A percentile compares a stretch with the other conserved stretches of the same genome.
Conservation (phyloP, 2,797 vertebrate species). For the Iguana delicatissima region DNA sequence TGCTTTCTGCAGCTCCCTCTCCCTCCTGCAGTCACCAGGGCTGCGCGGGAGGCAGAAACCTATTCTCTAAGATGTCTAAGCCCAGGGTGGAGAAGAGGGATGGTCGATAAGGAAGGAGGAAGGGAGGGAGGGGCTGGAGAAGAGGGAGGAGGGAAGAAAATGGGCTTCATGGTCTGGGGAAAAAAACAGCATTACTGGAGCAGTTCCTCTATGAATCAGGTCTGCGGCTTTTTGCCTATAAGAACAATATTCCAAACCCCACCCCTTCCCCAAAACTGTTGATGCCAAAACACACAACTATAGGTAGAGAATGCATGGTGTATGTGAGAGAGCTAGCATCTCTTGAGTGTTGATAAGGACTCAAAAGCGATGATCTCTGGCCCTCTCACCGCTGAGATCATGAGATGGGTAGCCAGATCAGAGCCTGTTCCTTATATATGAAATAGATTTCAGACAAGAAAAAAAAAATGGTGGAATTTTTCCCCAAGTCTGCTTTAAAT, state of each 20-base stretch:
- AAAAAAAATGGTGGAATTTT: slow-evolving; percentile 13
- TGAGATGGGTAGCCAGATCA: not conserved
- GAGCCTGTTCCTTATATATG: not conserved
- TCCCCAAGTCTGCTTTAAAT: not conserved
- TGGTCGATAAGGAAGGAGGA: slow-evolving; percentile 49
- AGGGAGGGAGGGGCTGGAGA: slow-evolving; percentile 45
- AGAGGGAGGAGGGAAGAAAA: slow-evolving; percentile 47
- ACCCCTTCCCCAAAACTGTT: slow-evolving; percentile 9
- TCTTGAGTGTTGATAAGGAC: not conserved
- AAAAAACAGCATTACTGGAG: slow-evolving; percentile 56
- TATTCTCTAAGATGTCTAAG: slow-evolving; percentile 66
- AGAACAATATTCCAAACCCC: not conserved
- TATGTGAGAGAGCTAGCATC: not conserved
- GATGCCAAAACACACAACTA: not conserved
- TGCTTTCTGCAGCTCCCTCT: slow-evolving; percentile 40
- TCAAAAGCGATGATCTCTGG: not conserved
- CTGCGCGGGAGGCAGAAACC: slow-evolving; percentile 75
- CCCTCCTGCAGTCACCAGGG: slow-evolving; percentile 77
- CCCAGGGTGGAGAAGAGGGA: slow-evolving; percentile 71
- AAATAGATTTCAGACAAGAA: not conserved
- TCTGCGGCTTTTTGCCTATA: slow-evolving; percentile 27
- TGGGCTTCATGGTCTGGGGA: slow-evolving; percentile 56
- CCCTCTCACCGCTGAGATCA: not conserved
- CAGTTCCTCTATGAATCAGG: slow-evolving; percentile 47
- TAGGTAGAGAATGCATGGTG: not conserved